Evolutionary conservation across 1,140 invertebrate genomes (phyloP).

Genomic region (Trachymyrmex cornetzi): DNA sequence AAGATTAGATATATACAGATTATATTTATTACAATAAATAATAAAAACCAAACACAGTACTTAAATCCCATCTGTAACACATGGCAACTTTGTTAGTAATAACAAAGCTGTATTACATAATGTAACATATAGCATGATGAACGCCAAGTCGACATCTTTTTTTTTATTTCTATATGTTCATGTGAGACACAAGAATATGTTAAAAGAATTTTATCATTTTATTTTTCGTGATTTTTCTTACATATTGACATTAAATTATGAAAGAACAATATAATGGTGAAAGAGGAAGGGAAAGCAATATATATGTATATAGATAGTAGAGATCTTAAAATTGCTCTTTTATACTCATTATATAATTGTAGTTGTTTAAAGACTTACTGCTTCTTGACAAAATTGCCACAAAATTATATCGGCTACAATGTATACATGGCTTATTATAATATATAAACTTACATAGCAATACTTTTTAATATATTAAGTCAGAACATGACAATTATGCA

Average conservation of each 20-base stretch:
- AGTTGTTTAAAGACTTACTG: constrained; percentile 61
- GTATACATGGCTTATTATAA: constrained; percentile 75
- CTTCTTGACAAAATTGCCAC: constrained; percentile 61
- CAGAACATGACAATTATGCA: constrained; percentile 65
- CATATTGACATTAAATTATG: constrained; percentile 80
- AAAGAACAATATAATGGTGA: constrained; percentile 81
- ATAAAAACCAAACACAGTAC: neutral
- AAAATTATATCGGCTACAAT: constrained; percentile 67
- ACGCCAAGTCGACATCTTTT: neutral
- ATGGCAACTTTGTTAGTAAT: neutral
- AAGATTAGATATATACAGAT: constrained; percentile 6
- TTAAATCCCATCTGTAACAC: neutral
- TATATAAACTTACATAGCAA: constrained; percentile 71
- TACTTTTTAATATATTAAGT: constrained; percentile 65
- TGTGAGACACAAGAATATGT: constrained; percentile 62
- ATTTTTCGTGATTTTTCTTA: constrained; percentile 79
- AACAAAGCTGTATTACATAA: neutral
- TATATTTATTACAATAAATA: constrained; percentile 14
- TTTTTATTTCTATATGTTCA: neutral
- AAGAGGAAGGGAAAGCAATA: neutral
- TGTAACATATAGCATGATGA: neutral
- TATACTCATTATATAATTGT: constrained; percentile 55
- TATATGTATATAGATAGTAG: constrained; percentile 42
- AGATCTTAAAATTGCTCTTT: constrained; percentile 69
- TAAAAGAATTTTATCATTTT: constrained; percentile 80